Base-by-base conservation (phyloP, 2,797 vertebrate genomes). In the Myotis vivesi region DNA sequence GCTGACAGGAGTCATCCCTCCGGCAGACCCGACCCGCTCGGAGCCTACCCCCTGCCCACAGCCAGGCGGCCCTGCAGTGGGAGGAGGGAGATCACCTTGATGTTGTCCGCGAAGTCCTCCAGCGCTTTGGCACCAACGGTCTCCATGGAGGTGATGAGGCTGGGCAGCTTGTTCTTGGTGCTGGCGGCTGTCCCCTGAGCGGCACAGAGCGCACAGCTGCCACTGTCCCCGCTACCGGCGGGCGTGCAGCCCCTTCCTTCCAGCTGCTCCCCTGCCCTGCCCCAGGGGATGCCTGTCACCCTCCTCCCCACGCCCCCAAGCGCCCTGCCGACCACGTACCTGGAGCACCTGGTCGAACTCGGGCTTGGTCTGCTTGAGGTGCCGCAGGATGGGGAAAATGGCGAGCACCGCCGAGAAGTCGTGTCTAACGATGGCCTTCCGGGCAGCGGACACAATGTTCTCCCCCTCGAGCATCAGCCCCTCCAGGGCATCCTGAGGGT, bases 91-190 rank as follows among this genome's bases (percentile, higher is more conserved):
- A 1, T 83, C 96, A 98, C 99, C 99, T 99, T 99, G 97, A 99
- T 99, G 97, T 99, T 99, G 98, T 99, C 99, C 0, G 99, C 99
- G 49, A 99, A 99, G 98, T 99, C 99, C 97, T 99, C 99, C 82
- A 99, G 98, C 0, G 99, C 99, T 97, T 99, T 99, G 0, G 99
- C 99, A 68, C 99, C 99, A 0, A 99, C 99, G 0, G 99, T 99
- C 97, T 99, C 99, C 99, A 99, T 99, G 87, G 99, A 99, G 36
- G 99, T 99, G 98, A 99, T 99, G 91, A 99, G 99, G 8, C 99
- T 98, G 0, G 99, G 99, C 69, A 99, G 99, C 97, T 99, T 99
- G 98, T 99, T 99, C 98, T 99, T 99, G 62, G 99, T 99, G 98
- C 99, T 99, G 82, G 99, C 99, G 0, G 99, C 99, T 0, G 99